A percentile compares a stretch with the other conserved stretches of the same genome.
Evolutionary conservation across 2,113 vertebrate species (phyloP).

Genomic region (Puntigrus tetrazona): DNA sequence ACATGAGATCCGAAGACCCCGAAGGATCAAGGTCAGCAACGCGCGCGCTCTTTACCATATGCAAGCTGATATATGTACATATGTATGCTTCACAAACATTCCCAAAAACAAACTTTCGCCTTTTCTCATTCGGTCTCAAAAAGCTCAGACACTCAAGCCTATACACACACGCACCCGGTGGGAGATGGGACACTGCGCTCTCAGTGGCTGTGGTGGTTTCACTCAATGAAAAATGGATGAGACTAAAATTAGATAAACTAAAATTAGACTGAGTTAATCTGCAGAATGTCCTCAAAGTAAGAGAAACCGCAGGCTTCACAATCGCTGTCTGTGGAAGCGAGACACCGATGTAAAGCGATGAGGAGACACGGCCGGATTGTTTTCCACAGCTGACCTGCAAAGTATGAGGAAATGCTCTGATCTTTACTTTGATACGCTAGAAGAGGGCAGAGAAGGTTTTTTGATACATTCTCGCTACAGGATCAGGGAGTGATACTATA

Average conservation of each 20-base stretch:
- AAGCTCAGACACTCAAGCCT: slow-evolving; percentile 24
- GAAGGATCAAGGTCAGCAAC: slow-evolving; percentile 41
- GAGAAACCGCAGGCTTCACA: slow-evolving; percentile 54
- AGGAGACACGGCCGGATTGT: neutral
- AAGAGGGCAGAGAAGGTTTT: neutral
- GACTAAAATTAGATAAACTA: slow-evolving; percentile 61
- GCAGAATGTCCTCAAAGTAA: slow-evolving; percentile 54
- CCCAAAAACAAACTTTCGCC: neutral
- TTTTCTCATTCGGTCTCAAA: neutral
- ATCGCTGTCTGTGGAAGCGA: slow-evolving; percentile 40
- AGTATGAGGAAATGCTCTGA: neutral
- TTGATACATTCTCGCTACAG: neutral
- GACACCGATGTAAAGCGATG: slow-evolving; percentile 36
- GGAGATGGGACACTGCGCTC: slow-evolving; percentile 55
- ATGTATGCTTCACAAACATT: neutral
- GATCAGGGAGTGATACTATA: neutral
- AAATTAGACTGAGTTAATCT: slow-evolving; percentile 57
- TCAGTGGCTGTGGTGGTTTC: slow-evolving; percentile 56
- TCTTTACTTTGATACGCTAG: slow-evolving; percentile 16
- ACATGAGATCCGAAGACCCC: slow-evolving; percentile 38
- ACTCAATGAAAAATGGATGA: slow-evolving; percentile 63
- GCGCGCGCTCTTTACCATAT: neutral
- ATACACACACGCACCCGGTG: slow-evolving; percentile 45
- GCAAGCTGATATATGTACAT: neutral
- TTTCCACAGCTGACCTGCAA: slow-evolving; percentile 27